Evolutionary conservation across 2,113 vertebrate genomes (phyloP).

Genomic region (Lanius ludovicianus): DNA sequence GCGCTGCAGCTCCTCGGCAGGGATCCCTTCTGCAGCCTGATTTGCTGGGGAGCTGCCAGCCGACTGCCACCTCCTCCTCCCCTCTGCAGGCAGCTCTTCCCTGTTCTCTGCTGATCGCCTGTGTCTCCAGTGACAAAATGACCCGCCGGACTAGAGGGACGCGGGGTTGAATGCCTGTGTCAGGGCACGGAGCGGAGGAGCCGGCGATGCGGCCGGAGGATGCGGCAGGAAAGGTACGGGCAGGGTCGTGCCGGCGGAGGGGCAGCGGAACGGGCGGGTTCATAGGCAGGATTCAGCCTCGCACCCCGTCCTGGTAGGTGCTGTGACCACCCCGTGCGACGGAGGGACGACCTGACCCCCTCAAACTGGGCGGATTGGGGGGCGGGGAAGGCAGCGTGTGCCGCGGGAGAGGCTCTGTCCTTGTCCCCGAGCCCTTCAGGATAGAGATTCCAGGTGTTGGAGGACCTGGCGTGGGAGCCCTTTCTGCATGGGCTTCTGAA

Average conservation of each 20-base stretch:
- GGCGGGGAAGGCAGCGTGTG: rapidly evolving
- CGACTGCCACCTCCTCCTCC: constrained; percentile 5
- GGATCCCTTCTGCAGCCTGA: not conserved
- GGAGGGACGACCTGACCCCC: rapidly evolving
- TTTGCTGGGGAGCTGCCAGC: constrained; percentile 53
- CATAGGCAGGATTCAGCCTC: rapidly evolving
- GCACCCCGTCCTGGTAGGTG: rapidly evolving
- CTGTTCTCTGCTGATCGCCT: rapidly evolving
- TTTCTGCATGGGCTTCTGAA: not conserved
- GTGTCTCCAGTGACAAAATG: not conserved
- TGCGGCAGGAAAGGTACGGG: constrained; percentile 22
- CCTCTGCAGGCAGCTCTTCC: constrained; percentile 38
- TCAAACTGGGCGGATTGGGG: rapidly evolving
- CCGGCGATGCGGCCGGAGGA: not conserved
- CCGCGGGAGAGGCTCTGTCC: not conserved
- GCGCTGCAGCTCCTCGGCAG: not conserved
- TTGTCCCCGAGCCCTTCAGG: not conserved
- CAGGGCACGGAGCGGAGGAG: not conserved
- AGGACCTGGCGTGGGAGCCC: not conserved
- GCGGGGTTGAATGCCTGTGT: rapidly evolving
- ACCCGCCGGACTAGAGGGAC: not conserved
- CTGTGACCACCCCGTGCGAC: not conserved
- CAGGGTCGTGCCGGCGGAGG: not conserved
- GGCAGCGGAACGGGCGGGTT: not conserved
- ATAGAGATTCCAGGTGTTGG: not conserved